A percentile compares a stretch with the other conserved stretches of the same genome.
Conservation (phyloP, 2,888 invertebrate genomes). For the Hirtodrosophila alboralis region DNA sequence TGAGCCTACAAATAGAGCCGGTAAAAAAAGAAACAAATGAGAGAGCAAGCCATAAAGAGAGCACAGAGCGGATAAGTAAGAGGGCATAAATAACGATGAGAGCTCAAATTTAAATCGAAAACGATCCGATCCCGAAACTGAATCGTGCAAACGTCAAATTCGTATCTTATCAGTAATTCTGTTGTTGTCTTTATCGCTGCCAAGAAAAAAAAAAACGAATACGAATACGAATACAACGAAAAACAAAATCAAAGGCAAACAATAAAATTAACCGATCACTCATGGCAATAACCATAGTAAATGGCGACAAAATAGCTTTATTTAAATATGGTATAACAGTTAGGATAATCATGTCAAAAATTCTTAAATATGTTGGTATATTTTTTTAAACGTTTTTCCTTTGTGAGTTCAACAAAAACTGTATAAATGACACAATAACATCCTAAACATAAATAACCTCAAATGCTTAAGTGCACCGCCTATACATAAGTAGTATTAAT, state of each 20-base stretch:
- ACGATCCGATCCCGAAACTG: constrained; percentile 27
- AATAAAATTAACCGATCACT: constrained; percentile 39
- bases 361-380: no score
- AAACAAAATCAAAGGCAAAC: constrained; percentile 51
- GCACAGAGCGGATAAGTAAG: constrained; percentile 11
- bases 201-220: constrained; percentile 38
- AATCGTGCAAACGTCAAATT: constrained; percentile 37
- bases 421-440: no score
- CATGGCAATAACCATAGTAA: constrained; percentile 29
- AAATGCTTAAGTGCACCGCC: no score
- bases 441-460: no score
- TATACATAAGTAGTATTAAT: no score
- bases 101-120: constrained; percentile 32
- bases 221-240: constrained; percentile 23
- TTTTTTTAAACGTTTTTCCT: no score
- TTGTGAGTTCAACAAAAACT: no score
- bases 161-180: constrained; percentile 70
- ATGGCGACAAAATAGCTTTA: constrained; percentile 14
- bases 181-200: constrained; percentile 60
- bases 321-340: constrained; percentile 7
- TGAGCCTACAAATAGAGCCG: constrained; percentile 51
- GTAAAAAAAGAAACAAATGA: constrained; percentile 33
- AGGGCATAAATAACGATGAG: constrained; percentile 11
- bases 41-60: constrained; percentile 17
- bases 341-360: no score